Percentiles rank a stretch among this genome's conserved stretches.
Conservation (phyloP, 2,113 vertebrate genomes). For the Lepidothrix coronata region DNA sequence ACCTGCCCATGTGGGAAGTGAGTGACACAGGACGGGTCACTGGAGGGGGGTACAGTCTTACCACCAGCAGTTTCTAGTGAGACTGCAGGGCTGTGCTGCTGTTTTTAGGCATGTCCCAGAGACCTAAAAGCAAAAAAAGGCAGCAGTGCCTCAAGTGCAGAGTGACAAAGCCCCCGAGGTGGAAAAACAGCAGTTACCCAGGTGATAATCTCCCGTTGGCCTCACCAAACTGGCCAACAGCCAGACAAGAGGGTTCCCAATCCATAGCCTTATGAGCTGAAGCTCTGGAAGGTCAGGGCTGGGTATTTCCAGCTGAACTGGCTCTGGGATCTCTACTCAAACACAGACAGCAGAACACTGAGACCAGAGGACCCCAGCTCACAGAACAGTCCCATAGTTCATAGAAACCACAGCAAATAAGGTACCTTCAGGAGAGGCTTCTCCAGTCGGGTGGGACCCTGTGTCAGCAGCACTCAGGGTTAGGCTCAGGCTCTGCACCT, state of each 20-base stretch:
- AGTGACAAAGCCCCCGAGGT: background rate
- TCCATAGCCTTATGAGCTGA: fast-evolving
- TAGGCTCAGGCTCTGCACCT: background rate
- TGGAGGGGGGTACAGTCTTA: fast-evolving
- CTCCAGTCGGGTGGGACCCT: background rate
- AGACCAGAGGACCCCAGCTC: background rate
- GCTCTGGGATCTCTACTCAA: background rate
- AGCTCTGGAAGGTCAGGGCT: background rate
- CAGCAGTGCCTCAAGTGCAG: background rate
- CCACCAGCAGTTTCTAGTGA: background rate
- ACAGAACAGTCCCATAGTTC: background rate
- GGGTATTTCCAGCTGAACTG: background rate
- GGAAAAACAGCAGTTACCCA: background rate
- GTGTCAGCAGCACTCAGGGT: fast-evolving
- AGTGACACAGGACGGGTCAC: background rate
- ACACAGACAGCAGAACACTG: background rate
- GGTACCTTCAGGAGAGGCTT: background rate
- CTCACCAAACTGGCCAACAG: no score
- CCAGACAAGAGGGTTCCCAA: background rate
- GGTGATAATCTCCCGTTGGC: background rate
- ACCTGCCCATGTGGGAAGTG: fast-evolving
- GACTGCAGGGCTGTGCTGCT: background rate
- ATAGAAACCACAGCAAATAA: background rate
- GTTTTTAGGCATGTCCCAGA: background rate
- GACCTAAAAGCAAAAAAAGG: background rate